Evolutionary conservation across 2,113 vertebrate species (phyloP).

Genomic region (Naja naja): DNA sequence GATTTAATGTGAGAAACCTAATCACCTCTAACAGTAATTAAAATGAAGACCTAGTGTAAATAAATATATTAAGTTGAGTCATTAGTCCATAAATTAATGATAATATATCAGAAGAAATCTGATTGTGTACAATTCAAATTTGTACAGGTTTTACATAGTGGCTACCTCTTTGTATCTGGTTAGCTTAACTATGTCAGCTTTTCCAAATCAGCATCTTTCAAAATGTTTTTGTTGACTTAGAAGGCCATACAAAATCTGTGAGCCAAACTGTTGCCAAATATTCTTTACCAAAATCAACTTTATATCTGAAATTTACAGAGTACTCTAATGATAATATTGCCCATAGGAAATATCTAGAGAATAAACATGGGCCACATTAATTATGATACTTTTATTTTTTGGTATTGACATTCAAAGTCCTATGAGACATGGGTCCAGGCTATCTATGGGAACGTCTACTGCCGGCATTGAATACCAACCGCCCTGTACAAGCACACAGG

Average conservation of each 20-base stretch:
- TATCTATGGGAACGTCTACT: too few relatives aligned
- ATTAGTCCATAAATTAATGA: neutral
- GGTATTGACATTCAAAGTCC: too few relatives aligned
- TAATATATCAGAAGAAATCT: neutral
- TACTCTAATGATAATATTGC: neutral
- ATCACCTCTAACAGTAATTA: neutral
- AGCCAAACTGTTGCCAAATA: neutral
- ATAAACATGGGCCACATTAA: neutral
- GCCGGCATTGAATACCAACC: too few relatives aligned
- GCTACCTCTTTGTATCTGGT: neutral
- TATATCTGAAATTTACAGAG: neutral
- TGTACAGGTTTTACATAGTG: neutral
- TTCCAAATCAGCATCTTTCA: neutral
- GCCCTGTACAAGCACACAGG: too few relatives aligned
- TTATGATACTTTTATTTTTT: neutral
- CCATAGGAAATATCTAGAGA: neutral
- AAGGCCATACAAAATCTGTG: neutral
- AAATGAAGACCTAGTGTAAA: neutral
- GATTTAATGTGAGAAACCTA: neutral
- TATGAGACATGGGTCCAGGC: too few relatives aligned
- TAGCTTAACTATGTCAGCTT: neutral
- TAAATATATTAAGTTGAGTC: neutral
- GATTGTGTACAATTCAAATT: neutral
- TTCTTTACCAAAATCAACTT: neutral
- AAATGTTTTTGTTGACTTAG: neutral